These are phyloP conservation scores for Drosophila punjabiensis DNA, from an alignment of 1,140 invertebrate genomes.

Conservation along the genomic window DNA sequence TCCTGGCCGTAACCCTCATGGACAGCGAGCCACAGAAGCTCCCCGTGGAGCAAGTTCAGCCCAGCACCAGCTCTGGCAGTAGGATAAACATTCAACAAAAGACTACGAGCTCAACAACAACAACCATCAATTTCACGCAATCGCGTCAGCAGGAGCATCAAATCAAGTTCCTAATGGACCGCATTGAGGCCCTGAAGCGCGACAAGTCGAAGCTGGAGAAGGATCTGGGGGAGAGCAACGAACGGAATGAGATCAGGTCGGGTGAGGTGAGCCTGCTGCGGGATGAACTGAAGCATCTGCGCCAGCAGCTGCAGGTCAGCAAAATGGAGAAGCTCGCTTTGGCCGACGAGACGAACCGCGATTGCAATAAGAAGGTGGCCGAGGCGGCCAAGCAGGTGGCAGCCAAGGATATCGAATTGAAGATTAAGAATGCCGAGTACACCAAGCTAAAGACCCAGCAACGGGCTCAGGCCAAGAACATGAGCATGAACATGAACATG, in stretches of 20 bases:
- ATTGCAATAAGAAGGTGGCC: constrained; percentile 66
- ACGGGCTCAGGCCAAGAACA: constrained; percentile 15
- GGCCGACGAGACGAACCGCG: constrained; percentile 54
- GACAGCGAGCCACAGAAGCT: constrained; percentile 25
- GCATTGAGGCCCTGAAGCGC: constrained; percentile 65
- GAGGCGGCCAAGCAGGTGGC: constrained; percentile 59
- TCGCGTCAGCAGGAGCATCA: constrained; percentile 74
- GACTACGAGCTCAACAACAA: constrained; percentile 18
- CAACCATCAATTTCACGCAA: constrained; percentile 31
- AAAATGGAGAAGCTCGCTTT: constrained; percentile 73
- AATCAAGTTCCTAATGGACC: constrained; percentile 75
- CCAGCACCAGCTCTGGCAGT: not conserved
- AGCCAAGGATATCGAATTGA: constrained; percentile 64
- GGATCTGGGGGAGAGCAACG: constrained; percentile 61
- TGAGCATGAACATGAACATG: constrained; percentile 34
- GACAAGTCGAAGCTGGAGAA: constrained; percentile 73
- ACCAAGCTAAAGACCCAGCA: constrained; percentile 47
- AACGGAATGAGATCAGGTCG: constrained; percentile 57
- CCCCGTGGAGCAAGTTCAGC: not conserved
- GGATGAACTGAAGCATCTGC: constrained; percentile 70
- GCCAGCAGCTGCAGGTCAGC: constrained; percentile 67
- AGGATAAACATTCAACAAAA: constrained; percentile 22
- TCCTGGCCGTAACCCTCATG: constrained; percentile 40
- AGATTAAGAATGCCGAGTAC: constrained; percentile 59
- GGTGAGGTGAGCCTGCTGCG: constrained; percentile 77